These are phyloP conservation scores for Penelope pileata DNA, from an alignment of 2,113 vertebrate genomes.

Conservation along the genomic window DNA sequence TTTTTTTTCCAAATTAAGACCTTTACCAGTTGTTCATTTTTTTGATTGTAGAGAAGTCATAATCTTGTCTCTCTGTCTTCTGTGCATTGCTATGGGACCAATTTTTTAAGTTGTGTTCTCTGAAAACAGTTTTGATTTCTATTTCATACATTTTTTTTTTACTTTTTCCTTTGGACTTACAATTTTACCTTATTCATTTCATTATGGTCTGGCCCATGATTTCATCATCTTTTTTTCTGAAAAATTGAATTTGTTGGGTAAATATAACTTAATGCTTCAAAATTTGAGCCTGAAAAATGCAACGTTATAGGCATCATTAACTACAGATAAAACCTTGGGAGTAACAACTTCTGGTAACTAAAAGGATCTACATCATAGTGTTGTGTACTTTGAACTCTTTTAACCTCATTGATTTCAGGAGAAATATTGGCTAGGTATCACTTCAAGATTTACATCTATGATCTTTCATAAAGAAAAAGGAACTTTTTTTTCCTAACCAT, in stretches of 20 bases:
- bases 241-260: background rate
- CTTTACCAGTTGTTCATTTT: background rate
- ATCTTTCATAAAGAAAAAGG: background rate
- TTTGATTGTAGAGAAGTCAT: background rate
- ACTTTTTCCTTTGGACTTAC: background rate
- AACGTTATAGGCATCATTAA: background rate
- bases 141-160: background rate
- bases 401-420: background rate
- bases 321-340: background rate
- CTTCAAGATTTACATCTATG: background rate
- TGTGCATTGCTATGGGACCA: background rate
- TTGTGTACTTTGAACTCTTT: background rate
- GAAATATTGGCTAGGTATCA: background rate
- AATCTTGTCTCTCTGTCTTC: background rate
- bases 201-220: background rate
- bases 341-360: background rate
- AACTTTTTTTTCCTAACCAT: background rate
- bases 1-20: background rate
- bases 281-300: background rate
- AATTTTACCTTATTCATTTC: background rate
- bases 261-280: background rate
- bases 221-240: background rate
- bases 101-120: background rate
- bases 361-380: background rate
- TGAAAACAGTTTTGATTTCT: background rate